A percentile compares a stretch with the other conserved stretches of the same genome.
Conservation (phyloP, 2,797 vertebrate genomes). For the Menidia menidia region DNA sequence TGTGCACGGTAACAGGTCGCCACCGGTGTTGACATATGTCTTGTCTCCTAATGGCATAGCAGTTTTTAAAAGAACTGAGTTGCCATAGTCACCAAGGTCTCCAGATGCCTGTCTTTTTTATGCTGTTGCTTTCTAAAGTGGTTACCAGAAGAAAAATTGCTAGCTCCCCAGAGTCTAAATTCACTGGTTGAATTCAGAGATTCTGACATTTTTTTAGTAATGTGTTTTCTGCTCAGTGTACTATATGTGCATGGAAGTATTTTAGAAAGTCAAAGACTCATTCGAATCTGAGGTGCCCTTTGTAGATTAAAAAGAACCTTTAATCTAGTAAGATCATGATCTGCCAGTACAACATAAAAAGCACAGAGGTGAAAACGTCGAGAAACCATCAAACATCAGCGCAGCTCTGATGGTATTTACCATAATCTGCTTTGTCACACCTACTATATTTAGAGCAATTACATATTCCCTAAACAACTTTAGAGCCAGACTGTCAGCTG, state of each 20-base stretch:
- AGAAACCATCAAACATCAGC: neutral
- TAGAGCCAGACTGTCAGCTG: constrained; percentile 9
- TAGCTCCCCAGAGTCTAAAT: neutral
- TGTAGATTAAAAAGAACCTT: too few species aligned
- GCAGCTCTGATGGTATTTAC: constrained; percentile 25
- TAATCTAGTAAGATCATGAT: too few species aligned
- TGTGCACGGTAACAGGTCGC: constrained; percentile 31
- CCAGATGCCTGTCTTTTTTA: constrained; percentile 39
- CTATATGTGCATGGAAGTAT: neutral
- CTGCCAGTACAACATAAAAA: too few species aligned
- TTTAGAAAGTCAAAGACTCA: neutral
- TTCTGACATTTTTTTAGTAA: neutral
- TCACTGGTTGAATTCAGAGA: neutral
- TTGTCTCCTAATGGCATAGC: constrained; percentile 26
- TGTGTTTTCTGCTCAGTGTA: neutral
- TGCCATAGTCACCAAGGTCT: constrained; percentile 50
- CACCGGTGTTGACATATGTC: constrained; percentile 61
- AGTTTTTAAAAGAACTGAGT: constrained; percentile 51
- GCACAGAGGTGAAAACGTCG: too few species aligned
- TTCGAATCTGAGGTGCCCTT: neutral
- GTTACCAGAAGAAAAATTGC: neutral
- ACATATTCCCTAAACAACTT: constrained; percentile 30
- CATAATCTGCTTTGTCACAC: constrained; percentile 21
- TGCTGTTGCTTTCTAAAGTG: neutral
- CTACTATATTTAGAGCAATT: constrained; percentile 49